phyloP scores from a whole-genome alignment of 2,797 vertebrate genomes.

The Alca torda region DNA sequence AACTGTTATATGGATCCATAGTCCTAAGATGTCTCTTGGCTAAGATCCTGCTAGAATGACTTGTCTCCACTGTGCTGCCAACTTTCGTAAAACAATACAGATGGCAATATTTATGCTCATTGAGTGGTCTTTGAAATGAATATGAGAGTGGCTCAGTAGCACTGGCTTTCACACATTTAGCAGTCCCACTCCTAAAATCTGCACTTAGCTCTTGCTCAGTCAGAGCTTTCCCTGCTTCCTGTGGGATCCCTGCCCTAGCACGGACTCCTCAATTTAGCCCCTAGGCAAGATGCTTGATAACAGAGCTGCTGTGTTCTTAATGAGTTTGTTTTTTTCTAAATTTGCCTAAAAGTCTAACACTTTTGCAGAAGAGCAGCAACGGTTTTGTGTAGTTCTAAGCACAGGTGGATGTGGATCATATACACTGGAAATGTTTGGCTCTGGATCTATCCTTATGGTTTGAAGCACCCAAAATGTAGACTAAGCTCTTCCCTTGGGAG shows the following conservation, averaged over 20 bases:
- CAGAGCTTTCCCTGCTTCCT: background rate
- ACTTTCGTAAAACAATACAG: constrained; percentile 36
- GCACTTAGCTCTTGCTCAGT: background rate
- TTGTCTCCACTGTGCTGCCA: constrained; percentile 23
- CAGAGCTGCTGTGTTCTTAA: background rate
- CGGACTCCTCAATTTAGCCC: background rate
- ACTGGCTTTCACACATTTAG: background rate
- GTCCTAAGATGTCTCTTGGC: constrained; percentile 25
- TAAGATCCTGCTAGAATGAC: background rate
- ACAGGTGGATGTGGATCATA: background rate
- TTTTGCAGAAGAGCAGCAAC: background rate
- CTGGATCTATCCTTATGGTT: background rate
- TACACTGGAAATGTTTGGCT: background rate
- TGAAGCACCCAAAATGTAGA: background rate
- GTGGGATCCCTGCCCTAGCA: background rate
- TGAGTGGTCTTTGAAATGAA: constrained; percentile 42
- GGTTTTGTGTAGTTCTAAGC: background rate
- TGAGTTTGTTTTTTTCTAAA: background rate
- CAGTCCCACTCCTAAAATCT: background rate
- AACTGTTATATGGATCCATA: background rate
- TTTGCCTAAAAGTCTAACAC: background rate
- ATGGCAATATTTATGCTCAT: constrained; percentile 34
- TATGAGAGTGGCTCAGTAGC: background rate
- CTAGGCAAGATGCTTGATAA: background rate
- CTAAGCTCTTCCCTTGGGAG: background rate